phyloP scores from a whole-genome alignment of 2,797 vertebrate species.

The Anguilla pacifica region DNA sequence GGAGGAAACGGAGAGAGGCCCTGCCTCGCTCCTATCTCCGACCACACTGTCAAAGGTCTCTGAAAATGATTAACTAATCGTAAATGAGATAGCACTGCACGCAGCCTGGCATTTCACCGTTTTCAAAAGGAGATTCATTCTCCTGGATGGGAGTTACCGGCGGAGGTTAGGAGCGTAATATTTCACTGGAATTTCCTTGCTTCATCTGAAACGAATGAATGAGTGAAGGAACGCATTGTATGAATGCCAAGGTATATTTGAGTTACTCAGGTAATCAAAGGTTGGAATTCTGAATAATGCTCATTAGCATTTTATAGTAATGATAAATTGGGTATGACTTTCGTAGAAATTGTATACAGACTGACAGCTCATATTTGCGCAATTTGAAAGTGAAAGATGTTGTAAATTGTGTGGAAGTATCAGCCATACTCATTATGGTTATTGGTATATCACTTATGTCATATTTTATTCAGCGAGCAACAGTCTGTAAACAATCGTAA shows the following conservation, averaged over 20 bases:
- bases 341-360: background rate
- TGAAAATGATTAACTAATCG: conserved; percentile 10
- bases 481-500: too few relatives aligned
- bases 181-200: conserved; percentile 4
- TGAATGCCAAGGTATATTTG: background rate
- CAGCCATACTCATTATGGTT: background rate
- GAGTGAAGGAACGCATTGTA: background rate
- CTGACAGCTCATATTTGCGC: too few relatives aligned
- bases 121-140: background rate
- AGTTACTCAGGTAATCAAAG: background rate
- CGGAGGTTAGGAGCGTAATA: background rate
- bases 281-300: background rate
- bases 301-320: background rate
- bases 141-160: background rate
- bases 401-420: background rate
- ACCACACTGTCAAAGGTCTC: conserved; percentile 4
- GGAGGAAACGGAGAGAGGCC: background rate
- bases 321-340: background rate
- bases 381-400: too few relatives aligned
- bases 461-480: too few relatives aligned
- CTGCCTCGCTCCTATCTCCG: conserved; percentile 13
- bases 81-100: background rate
- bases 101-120: conserved; percentile 17
- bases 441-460: background rate
- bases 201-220: background rate